These are phyloP conservation scores for Papilio xuthus DNA, from an alignment of 1,140 invertebrate genomes.

Conservation along the genomic window DNA sequence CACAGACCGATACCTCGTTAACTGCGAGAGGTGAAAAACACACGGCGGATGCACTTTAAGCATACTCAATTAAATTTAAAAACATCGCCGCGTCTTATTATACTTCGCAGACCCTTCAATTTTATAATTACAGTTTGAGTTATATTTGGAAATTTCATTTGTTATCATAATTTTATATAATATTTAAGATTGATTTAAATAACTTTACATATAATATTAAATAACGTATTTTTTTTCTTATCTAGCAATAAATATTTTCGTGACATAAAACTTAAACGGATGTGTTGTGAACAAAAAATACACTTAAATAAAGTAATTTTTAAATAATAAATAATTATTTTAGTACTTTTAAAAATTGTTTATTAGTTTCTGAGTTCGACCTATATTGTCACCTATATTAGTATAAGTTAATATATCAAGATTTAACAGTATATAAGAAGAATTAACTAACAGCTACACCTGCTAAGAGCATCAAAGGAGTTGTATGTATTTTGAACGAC, in stretches of 20 bases:
- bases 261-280: too few relatives aligned
- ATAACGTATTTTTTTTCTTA: too few relatives aligned
- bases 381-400: not conserved
- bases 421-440: not conserved
- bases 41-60: slow-evolving; percentile 55
- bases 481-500: slow-evolving; percentile 26
- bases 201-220: too few relatives aligned
- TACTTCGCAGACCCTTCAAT: slow-evolving; percentile 21
- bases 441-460: slow-evolving; percentile 32
- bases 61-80: slow-evolving; percentile 67
- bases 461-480: slow-evolving; percentile 23
- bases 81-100: slow-evolving; percentile 40
- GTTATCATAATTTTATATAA: slow-evolving; percentile 16
- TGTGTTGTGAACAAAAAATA: not conserved
- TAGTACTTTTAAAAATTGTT: too few relatives aligned
- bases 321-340: too few relatives aligned
- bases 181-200: slow-evolving; percentile 15
- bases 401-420: not conserved
- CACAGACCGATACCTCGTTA: slow-evolving; percentile 73
- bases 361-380: not conserved
- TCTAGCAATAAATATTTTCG: not conserved
- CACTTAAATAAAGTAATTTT: not conserved
- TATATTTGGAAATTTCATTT: slow-evolving; percentile 9
- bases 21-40: slow-evolving; percentile 70
- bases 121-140: slow-evolving; percentile 23